These are phyloP conservation scores for Crocallis elinguaria DNA, from an alignment of 2,888 invertebrate species.

Conservation along the genomic window DNA sequence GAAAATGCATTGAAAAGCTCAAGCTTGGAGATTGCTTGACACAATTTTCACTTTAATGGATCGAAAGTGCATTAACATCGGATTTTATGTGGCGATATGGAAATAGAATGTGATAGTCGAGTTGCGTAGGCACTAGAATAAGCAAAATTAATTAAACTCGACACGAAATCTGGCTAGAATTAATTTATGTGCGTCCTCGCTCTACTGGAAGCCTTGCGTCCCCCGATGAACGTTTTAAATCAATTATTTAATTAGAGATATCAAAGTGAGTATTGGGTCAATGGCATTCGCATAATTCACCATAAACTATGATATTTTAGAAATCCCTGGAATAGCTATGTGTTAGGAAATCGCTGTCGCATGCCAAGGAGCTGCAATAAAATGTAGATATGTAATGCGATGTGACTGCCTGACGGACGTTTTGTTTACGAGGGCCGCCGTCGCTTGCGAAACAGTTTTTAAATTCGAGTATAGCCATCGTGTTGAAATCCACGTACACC, in stretches of 20 bases:
- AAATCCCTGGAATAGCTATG: conserved; percentile 55
- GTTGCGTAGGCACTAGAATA: conserved; percentile 1
- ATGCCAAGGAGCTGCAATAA: conserved; percentile 65
- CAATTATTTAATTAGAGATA: conserved; percentile 41
- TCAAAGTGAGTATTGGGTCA: conserved; percentile 63
- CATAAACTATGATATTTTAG: conserved; percentile 56
- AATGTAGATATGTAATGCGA: conserved; percentile 49
- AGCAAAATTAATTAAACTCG: conserved; percentile 18
- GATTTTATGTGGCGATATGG: conserved; percentile 13
- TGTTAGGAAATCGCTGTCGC: conserved; percentile 58
- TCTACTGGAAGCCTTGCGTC: conserved; percentile 41
- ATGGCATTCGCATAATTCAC: conserved; percentile 59
- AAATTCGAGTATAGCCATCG: conserved; percentile 49
- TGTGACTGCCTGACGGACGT: conserved; percentile 56
- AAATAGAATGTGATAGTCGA: conserved; percentile 15
- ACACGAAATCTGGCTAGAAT: conserved; percentile 26
- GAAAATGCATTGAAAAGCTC: conserved; percentile 26
- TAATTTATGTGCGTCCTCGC: conserved; percentile 42
- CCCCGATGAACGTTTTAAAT: conserved; percentile 36
- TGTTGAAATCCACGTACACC: conserved; percentile 60
- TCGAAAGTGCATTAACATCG: conserved; percentile 29
- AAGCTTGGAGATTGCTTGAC: conserved; percentile 15
- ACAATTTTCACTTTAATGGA: conserved; percentile 32
- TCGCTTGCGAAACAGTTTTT: conserved; percentile 59
- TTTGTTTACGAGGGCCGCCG: conserved; percentile 62